phyloP scores from a whole-genome alignment of 2,797 vertebrate species.

The Diplodus puntazzo region DNA sequence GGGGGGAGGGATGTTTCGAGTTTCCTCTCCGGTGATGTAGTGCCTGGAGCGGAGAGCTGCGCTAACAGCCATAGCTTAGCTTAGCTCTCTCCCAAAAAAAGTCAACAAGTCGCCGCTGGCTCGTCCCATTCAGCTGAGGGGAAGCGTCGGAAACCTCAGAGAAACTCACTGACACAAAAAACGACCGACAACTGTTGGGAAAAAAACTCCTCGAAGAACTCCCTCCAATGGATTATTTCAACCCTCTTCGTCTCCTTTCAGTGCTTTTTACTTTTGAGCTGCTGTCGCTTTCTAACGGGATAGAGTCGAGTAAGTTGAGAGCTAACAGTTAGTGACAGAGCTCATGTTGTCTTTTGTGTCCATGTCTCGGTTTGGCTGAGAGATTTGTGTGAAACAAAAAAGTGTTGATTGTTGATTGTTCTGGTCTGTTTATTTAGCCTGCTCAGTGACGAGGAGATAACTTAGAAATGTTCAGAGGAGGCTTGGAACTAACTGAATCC shows the following conservation, averaged over 20 bases:
- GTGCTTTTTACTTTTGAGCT: conserved; percentile 53
- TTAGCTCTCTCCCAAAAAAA: conserved; percentile 43
- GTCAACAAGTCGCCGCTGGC: conserved; percentile 28
- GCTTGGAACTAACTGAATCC: neutral
- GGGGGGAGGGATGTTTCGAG: conserved; percentile 37
- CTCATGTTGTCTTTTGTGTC: conserved; percentile 3
- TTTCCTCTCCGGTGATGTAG: conserved; percentile 37
- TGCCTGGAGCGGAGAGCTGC: neutral
- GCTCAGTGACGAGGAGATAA: neutral
- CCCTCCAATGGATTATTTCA: conserved; percentile 64
- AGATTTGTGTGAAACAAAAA: neutral
- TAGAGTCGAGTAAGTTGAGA: conserved; percentile 68
- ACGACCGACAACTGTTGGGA: neutral
- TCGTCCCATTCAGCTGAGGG: neutral
- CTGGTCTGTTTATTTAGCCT: neutral
- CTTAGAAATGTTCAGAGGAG: neutral
- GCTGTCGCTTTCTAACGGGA: conserved; percentile 66
- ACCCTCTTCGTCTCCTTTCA: conserved; percentile 45
- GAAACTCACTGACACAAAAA: neutral
- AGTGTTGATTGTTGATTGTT: neutral
- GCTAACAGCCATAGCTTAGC: conserved; percentile 54
- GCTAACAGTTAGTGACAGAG: neutral
- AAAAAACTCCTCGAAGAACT: neutral
- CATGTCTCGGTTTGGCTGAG: neutral
- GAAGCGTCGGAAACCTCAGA: conserved; percentile 3